phyloP scores from a whole-genome alignment of 2,888 invertebrate genomes.

The Drosophila fungiperda region DNA sequence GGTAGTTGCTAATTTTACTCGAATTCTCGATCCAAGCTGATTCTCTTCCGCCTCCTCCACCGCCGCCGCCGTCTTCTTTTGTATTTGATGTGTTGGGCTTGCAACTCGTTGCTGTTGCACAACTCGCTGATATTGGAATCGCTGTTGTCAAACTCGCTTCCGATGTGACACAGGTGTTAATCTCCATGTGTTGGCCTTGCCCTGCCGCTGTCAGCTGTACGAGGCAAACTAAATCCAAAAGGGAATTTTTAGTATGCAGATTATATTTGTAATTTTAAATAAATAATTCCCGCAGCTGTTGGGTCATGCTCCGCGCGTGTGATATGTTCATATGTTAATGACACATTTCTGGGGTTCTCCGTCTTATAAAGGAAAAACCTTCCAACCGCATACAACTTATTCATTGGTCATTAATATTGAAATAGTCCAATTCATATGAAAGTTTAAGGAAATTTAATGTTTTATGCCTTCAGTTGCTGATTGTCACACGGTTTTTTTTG shows the following conservation, averaged over 20 bases:
- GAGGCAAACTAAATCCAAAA: neutral
- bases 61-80: slow-evolving; percentile 10
- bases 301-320: slow-evolving; percentile 8
- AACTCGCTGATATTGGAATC: slow-evolving; percentile 9
- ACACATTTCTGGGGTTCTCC: neutral
- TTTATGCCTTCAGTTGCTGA: slow-evolving; percentile 47
- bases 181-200: slow-evolving; percentile 74
- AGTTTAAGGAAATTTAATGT: slow-evolving; percentile 43
- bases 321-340: slow-evolving; percentile 12
- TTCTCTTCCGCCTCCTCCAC: slow-evolving; percentile 21
- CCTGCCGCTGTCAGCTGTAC: slow-evolving; percentile 56
- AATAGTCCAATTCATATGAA: neutral
- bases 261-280: slow-evolving; percentile 12
- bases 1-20: slow-evolving; percentile 31
- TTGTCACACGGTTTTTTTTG: slow-evolving; percentile 28
- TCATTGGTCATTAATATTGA: slow-evolving; percentile 6
- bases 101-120: neutral
- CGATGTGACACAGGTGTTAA: slow-evolving; percentile 43
- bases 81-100: neutral
- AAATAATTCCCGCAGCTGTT: slow-evolving; percentile 45
- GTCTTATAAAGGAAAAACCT: neutral
- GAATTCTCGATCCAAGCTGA: slow-evolving; percentile 35
- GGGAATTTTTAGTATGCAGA: slow-evolving; percentile 28
- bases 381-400: slow-evolving; percentile 16
- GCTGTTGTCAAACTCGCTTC: slow-evolving; percentile 14